Percentiles rank a stretch among this genome's conserved stretches.
These are phyloP conservation scores for Gopherus evgoodei DNA, from an alignment of 2,113 vertebrate species.

Conservation along the genomic window DNA sequence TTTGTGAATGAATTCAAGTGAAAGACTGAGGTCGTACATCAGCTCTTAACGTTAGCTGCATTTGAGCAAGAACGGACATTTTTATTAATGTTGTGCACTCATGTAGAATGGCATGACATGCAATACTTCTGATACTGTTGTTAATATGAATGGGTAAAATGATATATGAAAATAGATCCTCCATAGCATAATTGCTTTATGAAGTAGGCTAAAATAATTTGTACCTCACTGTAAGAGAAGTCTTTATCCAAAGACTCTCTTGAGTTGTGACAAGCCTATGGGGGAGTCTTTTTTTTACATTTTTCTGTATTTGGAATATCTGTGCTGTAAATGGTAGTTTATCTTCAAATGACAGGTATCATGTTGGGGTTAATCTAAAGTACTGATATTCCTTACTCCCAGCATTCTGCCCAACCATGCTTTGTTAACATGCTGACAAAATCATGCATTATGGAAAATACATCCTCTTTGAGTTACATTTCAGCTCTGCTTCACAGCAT, in stretches of 20 bases:
- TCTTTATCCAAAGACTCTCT: neutral
- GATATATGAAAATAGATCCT: neutral
- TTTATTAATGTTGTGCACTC: neutral
- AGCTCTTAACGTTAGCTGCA: neutral
- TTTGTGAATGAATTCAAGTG: neutral
- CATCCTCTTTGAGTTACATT: neutral
- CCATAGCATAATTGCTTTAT: neutral
- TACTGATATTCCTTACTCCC: neutral
- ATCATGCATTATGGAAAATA: neutral
- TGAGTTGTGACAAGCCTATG: neutral
- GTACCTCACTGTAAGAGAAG: neutral
- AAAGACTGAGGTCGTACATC: neutral
- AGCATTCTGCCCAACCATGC: neutral
- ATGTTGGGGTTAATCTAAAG: neutral
- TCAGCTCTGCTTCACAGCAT: neutral
- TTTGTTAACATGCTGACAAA: neutral
- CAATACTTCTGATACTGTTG: neutral
- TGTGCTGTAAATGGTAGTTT: neutral
- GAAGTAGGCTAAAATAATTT: neutral
- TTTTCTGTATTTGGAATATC: neutral
- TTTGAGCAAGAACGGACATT: neutral
- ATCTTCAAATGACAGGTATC: neutral
- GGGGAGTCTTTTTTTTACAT: neutral
- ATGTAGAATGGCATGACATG: neutral
- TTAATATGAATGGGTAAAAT: slow-evolving; percentile 3